phyloP scores from a whole-genome alignment of 2,888 invertebrate species.

The Ophioninae sp. region DNA sequence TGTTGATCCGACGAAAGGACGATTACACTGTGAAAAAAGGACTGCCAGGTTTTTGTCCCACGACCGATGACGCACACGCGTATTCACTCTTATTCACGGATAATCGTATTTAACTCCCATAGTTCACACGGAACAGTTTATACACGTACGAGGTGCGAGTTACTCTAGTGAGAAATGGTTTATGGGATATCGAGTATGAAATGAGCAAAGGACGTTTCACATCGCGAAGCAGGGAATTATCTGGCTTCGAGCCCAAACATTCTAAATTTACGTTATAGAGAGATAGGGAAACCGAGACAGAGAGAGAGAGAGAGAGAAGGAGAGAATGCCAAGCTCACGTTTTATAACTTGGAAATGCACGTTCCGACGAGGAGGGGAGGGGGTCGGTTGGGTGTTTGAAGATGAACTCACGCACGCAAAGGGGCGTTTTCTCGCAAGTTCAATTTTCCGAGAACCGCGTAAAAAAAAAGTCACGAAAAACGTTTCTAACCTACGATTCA shows the following conservation, averaged over 20 bases:
- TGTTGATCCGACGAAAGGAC: no score
- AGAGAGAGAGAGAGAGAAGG: slow-evolving; percentile 15
- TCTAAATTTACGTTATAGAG: slow-evolving; percentile 73
- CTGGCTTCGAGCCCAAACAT: slow-evolving; percentile 74
- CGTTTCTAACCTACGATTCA: background rate
- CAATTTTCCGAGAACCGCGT: slow-evolving; percentile 50
- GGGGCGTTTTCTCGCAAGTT: slow-evolving; percentile 43
- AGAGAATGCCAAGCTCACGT: slow-evolving; percentile 32
- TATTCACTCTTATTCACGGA: slow-evolving; percentile 3
- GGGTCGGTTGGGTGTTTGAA: slow-evolving; percentile 54
- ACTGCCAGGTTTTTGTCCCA: background rate
- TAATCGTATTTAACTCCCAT: slow-evolving; percentile 26
- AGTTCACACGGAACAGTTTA: slow-evolving; percentile 24
- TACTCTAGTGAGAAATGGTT: slow-evolving; percentile 70
- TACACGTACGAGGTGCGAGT: slow-evolving; percentile 47
- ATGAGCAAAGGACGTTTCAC: slow-evolving; percentile 78
- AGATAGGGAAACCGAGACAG: slow-evolving; percentile 21
- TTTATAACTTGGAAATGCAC: slow-evolving; percentile 33
- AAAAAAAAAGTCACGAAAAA: slow-evolving; percentile 8
- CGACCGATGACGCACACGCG: background rate
- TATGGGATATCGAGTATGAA: slow-evolving; percentile 78
- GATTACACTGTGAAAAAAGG: no score
- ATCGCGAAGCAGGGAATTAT: slow-evolving; percentile 77
- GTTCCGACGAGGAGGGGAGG: slow-evolving; percentile 5
- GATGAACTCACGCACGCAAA: slow-evolving; percentile 59